Evolutionary conservation across 2,113 vertebrate species (phyloP), one percentile per base, ranked within the genome.

Genomic region (Leptocoma aspasia): DNA sequence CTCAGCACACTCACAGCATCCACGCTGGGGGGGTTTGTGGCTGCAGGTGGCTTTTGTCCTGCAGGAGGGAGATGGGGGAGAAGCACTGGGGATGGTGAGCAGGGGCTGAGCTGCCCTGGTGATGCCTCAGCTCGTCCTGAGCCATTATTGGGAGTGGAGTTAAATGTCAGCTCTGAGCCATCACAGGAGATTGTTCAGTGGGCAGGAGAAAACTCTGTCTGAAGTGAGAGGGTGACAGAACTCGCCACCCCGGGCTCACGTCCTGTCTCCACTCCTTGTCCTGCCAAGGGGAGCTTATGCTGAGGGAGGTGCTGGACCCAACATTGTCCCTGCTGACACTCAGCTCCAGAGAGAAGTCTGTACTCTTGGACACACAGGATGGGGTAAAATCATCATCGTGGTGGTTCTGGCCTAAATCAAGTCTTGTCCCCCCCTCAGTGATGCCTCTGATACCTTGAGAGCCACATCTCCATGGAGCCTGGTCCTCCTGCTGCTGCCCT

Each of bases 361-460:
- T 10, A 3, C 30, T 80, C 69, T 21, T 11, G 13, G 61, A 17
- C 52, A 30, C 0, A 0, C 0, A 63, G 63, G 15, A 47, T 6
- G 24, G 12, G 17, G 22, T 6, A 66, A 84, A 92, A 56, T 41
- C 70, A 64, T 33, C 13, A 1, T 3, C 0, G 1, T 4, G 70
- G 11, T 41, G n/a, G 41, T 41, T 71, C 31, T 37, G 28, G 44
- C 61, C 52, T 76, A 21, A 84, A 78, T 24, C 57, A 33, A 31
- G 15, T 47, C 37, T 42, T 22, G 3, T 50, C 9, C 21, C 18
- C 6, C 9, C 0, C 21, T 61, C 44, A 1, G 5, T 0, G 4
- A 13, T 47, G 57, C 28, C 59, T 66, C 56, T 56, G 85, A 30
- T 57, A 73, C 42, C 26, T n/a, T 6, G 31, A 54, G 42, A 83